Conservation (phyloP, 2,888 invertebrate species). For the Rhabditophanes sp. region DNA sequence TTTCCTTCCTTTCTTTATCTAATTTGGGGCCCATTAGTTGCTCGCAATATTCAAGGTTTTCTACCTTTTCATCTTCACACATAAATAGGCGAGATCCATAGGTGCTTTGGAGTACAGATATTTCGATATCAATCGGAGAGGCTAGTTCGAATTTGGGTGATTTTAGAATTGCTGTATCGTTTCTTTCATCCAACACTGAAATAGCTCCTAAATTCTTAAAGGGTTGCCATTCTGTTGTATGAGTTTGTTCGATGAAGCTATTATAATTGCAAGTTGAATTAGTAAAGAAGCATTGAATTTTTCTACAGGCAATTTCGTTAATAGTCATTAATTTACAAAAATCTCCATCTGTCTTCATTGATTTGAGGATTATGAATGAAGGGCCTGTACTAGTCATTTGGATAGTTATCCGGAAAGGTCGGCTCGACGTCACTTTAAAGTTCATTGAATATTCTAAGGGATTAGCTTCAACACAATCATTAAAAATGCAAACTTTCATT, state of each 20-base stretch:
- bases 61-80: no score
- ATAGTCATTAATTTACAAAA: slow-evolving; percentile 29
- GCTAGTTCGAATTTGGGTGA: slow-evolving; percentile 19
- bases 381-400: slow-evolving; percentile 16
- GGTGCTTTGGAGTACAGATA: no score
- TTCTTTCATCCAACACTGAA: no score
- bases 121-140: slow-evolving; percentile 11
- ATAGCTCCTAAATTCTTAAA: no score
- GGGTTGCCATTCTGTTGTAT: no score
- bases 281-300: slow-evolving; percentile 27
- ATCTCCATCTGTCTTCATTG: slow-evolving; percentile 20
- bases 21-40: no score
- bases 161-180: slow-evolving; percentile 15
- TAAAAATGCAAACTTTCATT: slow-evolving; percentile 1
- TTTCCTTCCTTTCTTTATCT: no score
- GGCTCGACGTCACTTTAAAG: slow-evolving; percentile 3
- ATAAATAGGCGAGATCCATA: no score
- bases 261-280: no score
- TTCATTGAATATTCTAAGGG: slow-evolving; percentile 1
- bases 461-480: slow-evolving; percentile 1
- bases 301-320: slow-evolving; percentile 31
- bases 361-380: slow-evolving; percentile 23
- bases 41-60: no score
- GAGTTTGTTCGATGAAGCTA: no score
- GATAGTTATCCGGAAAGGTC: slow-evolving; percentile 9